phyloP scores from a whole-genome alignment of 1,140 invertebrate genomes.

The Manduca sexta region DNA sequence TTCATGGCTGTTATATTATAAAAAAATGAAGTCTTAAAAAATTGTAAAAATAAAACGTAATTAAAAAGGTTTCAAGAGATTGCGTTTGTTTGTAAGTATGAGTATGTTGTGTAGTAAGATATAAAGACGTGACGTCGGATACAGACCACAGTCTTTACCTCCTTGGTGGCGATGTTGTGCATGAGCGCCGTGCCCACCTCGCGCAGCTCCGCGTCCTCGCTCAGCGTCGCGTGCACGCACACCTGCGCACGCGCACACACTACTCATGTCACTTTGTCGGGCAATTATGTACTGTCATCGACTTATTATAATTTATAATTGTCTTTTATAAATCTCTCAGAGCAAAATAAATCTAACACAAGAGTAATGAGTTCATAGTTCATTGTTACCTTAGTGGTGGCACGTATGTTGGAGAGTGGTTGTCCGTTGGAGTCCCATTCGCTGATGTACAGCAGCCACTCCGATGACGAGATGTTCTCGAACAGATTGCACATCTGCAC shows the following conservation, averaged over 20 bases:
- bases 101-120: background rate
- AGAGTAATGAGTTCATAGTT: background rate
- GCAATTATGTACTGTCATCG: no score
- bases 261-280: background rate
- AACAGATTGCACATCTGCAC: slow-evolving; percentile 92
- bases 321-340: no score
- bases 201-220: slow-evolving; percentile 81
- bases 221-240: slow-evolving; percentile 88
- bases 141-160: slow-evolving; percentile 97
- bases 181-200: slow-evolving; percentile 89
- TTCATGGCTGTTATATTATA: no score
- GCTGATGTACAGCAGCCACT: slow-evolving; percentile 94
- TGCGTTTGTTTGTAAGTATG: background rate
- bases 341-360: no score
- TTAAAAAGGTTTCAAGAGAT: no score
- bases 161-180: slow-evolving; percentile 94
- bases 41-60: no score
- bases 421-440: slow-evolving; percentile 87
- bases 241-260: slow-evolving; percentile 60
- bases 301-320: no score
- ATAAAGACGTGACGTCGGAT: slow-evolving; percentile 58
- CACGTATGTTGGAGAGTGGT: slow-evolving; percentile 89
- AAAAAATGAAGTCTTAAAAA: no score
- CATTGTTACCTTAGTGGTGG: slow-evolving; percentile 84
- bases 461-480: slow-evolving; percentile 89